These are phyloP conservation scores for Temnothorax longispinosus DNA, from an alignment of 1,140 invertebrate species.

Conservation along the genomic window DNA sequence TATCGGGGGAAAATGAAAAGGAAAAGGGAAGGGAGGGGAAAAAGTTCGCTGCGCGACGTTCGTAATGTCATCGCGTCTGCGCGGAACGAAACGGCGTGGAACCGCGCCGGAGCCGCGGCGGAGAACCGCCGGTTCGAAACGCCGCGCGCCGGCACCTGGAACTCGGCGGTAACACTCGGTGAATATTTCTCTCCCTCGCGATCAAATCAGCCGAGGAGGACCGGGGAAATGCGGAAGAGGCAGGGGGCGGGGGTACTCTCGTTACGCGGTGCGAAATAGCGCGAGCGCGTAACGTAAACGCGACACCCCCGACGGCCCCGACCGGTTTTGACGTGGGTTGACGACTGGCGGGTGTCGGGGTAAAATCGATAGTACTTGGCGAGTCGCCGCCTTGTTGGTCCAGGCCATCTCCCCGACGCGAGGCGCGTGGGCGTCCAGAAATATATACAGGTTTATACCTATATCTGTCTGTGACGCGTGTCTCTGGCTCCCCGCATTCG, in stretches of 20 bases:
- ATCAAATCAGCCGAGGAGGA: not conserved
- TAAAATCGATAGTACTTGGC: constrained; percentile 66
- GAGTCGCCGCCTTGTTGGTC: constrained; percentile 60
- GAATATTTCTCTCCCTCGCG: not conserved
- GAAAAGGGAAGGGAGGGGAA: not conserved
- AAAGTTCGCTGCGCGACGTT: not conserved
- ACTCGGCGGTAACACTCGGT: not conserved
- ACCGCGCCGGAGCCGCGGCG: not conserved
- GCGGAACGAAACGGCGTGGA: constrained; percentile 12
- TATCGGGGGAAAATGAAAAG: not conserved
- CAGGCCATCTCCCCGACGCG: constrained; percentile 26
- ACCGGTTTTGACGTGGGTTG: constrained; percentile 55
- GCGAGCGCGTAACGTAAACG: constrained; percentile 38
- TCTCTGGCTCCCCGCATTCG: not conserved
- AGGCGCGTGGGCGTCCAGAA: constrained; percentile 59
- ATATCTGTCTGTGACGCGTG: not conserved
- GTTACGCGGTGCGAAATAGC: constrained; percentile 11
- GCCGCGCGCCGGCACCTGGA: not conserved
- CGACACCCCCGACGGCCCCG: not conserved
- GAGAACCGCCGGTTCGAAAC: not conserved
- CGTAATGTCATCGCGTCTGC: constrained; percentile 43
- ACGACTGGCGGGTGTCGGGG: constrained; percentile 39
- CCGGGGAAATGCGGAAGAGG: not conserved
- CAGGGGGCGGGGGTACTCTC: not conserved
- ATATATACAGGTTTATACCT: constrained; percentile 26